Evolutionary conservation across 2,113 vertebrate genomes (phyloP).

Genomic region (Hepsetus odoe): DNA sequence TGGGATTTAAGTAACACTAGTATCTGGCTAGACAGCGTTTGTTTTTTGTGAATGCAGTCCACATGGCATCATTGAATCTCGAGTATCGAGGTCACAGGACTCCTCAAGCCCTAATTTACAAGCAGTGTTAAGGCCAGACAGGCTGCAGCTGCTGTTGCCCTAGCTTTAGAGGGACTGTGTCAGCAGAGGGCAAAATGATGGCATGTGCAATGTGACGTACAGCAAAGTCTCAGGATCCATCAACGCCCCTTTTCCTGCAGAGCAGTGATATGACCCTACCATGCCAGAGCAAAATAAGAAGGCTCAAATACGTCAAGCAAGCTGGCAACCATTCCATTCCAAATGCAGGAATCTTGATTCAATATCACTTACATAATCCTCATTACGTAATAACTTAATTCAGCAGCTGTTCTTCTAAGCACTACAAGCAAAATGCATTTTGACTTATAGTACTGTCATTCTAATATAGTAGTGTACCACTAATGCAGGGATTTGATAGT

Average conservation of each 20-base stretch:
- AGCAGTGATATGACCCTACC: conserved; percentile 13
- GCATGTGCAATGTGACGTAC: conserved; percentile 46
- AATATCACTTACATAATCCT: conserved; percentile 37
- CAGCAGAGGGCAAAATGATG: conserved; percentile 15
- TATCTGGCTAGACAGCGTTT: not conserved
- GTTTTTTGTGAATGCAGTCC: not conserved
- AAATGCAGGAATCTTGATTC: conserved; percentile 29
- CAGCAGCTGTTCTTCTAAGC: conserved; percentile 18
- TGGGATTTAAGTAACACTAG: not conserved
- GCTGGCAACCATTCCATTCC: conserved; percentile 1
- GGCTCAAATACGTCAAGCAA: conserved; percentile 3
- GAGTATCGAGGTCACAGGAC: conserved; percentile 17
- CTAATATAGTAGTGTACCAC: conserved; percentile 11
- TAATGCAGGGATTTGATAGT: conserved; percentile 10
- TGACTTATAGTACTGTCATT: conserved; percentile 15
- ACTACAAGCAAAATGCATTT: conserved; percentile 28
- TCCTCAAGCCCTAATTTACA: conserved; percentile 37
- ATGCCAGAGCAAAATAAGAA: conserved; percentile 37
- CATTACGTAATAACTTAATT: conserved; percentile 25
- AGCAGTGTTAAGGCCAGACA: conserved; percentile 1
- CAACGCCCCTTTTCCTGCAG: conserved; percentile 29
- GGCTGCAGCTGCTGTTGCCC: conserved; percentile 35
- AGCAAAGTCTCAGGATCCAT: conserved; percentile 18
- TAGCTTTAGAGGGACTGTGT: conserved; percentile 23
- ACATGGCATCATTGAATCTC: conserved; percentile 11